Conservation (phyloP, 2,888 invertebrate species). For the Apodemia zela region DNA sequence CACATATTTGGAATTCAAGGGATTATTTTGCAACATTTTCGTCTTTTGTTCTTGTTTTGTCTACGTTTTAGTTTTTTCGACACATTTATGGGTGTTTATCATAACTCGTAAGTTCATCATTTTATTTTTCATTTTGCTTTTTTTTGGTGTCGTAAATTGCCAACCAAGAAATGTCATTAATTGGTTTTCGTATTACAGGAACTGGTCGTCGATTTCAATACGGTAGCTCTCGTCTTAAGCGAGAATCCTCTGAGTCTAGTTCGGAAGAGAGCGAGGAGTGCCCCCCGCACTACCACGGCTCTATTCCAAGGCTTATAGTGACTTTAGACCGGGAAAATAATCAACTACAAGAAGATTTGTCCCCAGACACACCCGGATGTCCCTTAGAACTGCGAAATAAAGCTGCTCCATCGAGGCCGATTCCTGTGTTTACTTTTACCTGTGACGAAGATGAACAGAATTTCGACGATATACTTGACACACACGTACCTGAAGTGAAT, state of each 20-base stretch:
- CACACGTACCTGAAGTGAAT: slow-evolving; percentile 39
- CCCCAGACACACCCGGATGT: slow-evolving; percentile 64
- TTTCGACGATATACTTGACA: slow-evolving; percentile 40
- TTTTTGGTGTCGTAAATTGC: slow-evolving; percentile 15
- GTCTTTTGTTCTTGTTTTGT: slow-evolving; percentile 24
- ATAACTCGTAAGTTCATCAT: slow-evolving; percentile 16
- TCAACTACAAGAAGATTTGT: slow-evolving; percentile 58
- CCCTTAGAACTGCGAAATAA: slow-evolving; percentile 51
- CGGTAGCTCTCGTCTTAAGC: slow-evolving; percentile 50
- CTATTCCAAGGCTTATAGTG: slow-evolving; percentile 66
- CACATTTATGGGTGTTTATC: slow-evolving; percentile 20
- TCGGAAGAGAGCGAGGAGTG: slow-evolving; percentile 64
- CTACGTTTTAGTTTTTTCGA: slow-evolving; percentile 16
- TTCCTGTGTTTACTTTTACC: slow-evolving; percentile 69
- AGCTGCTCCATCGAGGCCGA: slow-evolving; percentile 44
- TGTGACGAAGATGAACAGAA: slow-evolving; percentile 67
- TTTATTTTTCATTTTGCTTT: slow-evolving; percentile 26
- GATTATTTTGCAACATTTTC: slow-evolving; percentile 26
- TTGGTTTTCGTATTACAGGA: slow-evolving; percentile 55
- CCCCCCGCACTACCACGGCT: slow-evolving; percentile 60
- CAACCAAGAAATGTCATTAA: slow-evolving; percentile 31
- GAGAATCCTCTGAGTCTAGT: slow-evolving; percentile 68
- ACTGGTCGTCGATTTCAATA: slow-evolving; percentile 55
- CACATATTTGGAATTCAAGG: slow-evolving; percentile 23
- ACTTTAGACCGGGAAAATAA: slow-evolving; percentile 65